Evolutionary conservation across 1,140 invertebrate species (phyloP), one percentile per base, ranked within the genome.

Genomic region (Bombus waltoni): DNA sequence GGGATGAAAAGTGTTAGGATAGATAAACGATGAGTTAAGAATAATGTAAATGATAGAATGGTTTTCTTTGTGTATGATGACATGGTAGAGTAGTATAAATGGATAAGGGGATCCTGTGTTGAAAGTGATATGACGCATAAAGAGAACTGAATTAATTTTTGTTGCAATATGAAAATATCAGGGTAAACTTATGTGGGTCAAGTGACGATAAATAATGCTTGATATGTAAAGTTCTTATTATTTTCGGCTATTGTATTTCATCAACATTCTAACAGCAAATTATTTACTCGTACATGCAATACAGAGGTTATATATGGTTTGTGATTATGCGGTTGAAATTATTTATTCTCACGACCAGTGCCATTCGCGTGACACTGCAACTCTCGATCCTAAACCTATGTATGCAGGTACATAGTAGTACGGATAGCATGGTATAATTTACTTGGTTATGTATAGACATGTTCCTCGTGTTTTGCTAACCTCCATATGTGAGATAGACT

Each of bases 251-350:
- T 40, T 70, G 47, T 35, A 75, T 35, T 75, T 35, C 28, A 75
- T 53, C 44, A 15, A 18, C n/a, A 8, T 25, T 28, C 22, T 8
- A 25, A 57, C 38, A 53, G 44, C 5, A 35, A 75, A 11, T 75
- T 47, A 32, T 32, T 53, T 57, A 74, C 32, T 35, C n/a, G 5
- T 25, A 44, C 18, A 25, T 53, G 25, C 6, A 28, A 75, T 75
- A 18, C 3, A 35, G 4, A 8, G 22, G 18, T 53, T 28, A 35
- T 74, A 25, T 53, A 32, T 42, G 32, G 42, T 53, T 74, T 74
- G n/a, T 74, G 73, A 25, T 74, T 74, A 74, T 53, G 44, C 73
- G 32, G n/a, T 28, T 32, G 32, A 47, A 53, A 75, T 75, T 75
- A 75, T 35, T 75, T 75, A 75, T 75, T 53, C 47, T 57, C n/a